phyloP scores from a whole-genome alignment of 2,888 invertebrate genomes.

The Acleris holmiana region DNA sequence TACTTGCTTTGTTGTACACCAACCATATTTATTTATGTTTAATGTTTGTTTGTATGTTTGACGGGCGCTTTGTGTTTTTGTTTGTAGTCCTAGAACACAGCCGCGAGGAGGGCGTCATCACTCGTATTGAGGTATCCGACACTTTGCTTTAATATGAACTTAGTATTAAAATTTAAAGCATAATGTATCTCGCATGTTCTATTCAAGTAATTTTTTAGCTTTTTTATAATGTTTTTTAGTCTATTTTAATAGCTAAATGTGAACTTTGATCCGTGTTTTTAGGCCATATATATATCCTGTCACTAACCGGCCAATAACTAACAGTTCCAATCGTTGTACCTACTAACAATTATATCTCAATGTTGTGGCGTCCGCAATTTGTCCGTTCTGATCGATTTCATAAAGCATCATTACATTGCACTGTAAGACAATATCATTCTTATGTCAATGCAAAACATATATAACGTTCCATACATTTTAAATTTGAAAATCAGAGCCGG shows the following conservation, averaged over 20 bases:
- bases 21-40: constrained; percentile 37
- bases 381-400: constrained; percentile 55
- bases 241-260: background rate
- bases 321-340: constrained; percentile 1
- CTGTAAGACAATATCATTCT: background rate
- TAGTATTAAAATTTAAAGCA: constrained; percentile 38
- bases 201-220: constrained; percentile 12
- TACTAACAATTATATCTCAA: constrained; percentile 51
- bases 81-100: constrained; percentile 85
- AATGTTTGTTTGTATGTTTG: constrained; percentile 76
- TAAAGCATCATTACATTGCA: constrained; percentile 20
- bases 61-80: constrained; percentile 81
- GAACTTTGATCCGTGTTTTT: background rate
- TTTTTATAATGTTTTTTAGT: background rate
- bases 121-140: constrained; percentile 82
- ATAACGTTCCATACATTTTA: constrained; percentile 2
- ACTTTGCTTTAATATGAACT: constrained; percentile 74
- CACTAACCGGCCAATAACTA: constrained; percentile 14
- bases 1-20: constrained; percentile 28
- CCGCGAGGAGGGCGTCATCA: constrained; percentile 85
- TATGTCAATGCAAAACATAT: background rate
- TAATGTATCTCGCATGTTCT: constrained; percentile 32
- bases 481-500: constrained; percentile 33
- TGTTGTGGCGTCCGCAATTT: constrained; percentile 82
- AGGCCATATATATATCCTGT: background rate